These are phyloP conservation scores for Dendrocincla fuliginosa DNA, from an alignment of 2,797 vertebrate species.

Conservation along the genomic window DNA sequence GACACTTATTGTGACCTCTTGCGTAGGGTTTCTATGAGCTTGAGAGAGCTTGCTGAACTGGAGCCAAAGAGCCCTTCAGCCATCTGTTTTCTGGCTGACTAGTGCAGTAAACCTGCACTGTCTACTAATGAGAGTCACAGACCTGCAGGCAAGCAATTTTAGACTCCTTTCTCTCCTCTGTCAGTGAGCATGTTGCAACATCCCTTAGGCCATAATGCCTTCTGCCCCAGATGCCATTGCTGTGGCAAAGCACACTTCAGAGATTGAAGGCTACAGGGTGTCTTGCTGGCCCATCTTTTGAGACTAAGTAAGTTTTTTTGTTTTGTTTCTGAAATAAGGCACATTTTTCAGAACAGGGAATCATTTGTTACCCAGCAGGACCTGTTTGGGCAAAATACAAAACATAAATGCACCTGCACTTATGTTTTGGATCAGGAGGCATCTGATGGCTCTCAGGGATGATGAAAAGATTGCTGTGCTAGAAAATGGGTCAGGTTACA, in stretches of 20 bases:
- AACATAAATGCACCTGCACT: neutral
- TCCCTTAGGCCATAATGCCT: neutral
- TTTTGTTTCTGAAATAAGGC: slow-evolving; percentile 7
- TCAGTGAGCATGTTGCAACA: neutral
- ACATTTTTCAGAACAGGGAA: neutral
- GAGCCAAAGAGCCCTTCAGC: slow-evolving; percentile 53
- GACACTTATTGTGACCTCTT: slow-evolving; percentile 33
- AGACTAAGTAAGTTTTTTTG: neutral
- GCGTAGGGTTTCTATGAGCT: neutral
- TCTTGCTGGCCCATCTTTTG: neutral
- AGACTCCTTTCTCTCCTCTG: slow-evolving; percentile 9
- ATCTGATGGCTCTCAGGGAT: neutral
- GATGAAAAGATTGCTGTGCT: neutral
- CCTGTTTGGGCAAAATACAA: neutral
- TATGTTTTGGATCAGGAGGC: neutral
- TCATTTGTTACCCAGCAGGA: neutral
- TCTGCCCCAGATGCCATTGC: neutral
- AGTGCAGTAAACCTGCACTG: neutral
- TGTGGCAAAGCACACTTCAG: neutral
- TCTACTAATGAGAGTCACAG: slow-evolving; percentile 22
- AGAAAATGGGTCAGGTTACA: neutral
- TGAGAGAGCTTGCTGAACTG: slow-evolving; percentile 32
- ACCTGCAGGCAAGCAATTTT: slow-evolving; percentile 30
- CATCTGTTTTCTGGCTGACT: slow-evolving; percentile 56
- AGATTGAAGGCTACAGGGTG: neutral